Evolutionary conservation across 2,113 vertebrate genomes (phyloP), one percentile per base, ranked within the genome.

Genomic region (Calyptommatus sinebrachiatus): DNA sequence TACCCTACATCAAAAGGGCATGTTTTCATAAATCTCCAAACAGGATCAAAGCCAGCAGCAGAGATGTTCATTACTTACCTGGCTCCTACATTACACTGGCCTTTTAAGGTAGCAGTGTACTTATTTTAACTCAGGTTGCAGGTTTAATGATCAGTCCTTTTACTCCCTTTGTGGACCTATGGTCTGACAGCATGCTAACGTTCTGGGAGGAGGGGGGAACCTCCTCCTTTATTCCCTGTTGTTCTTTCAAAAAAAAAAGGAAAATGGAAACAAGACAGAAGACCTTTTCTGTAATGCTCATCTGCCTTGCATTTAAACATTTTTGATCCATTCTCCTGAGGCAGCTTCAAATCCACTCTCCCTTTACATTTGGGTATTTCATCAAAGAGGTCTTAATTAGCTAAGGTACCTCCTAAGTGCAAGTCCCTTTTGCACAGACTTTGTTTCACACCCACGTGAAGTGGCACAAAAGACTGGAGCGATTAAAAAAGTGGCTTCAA

Each of bases 381-480:
- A 91, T 90, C 87, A 90, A 89, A 91, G 77, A 29, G 29, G 63
- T n/a, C 73, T 62, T 92, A 89, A 89, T 91, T 88, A 91, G 67
- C 73, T 73, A 63, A 73, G 29, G 84, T 85, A 83, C 82, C 57
- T 83, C 84, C 41, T 80, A 83, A 86, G 87, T 61, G 71, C 75
- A 71, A 82, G 35, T 14, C 63, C 86, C 82, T 89, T 70, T 65
- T 20, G 18, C n/a, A 14, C 65, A n/a, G 6, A 14, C 28, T 16
- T 31, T 10, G 24, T 8, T 41, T 2, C 12, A 45, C 57, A 74
- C 22, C 72, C 50, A 14, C 31, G 10, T 21, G 7, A 50, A 28
- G n/a, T 1, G 12, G 24, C 28, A 66, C 50, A 16, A 77, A 73
- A 69, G 62, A 62, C 61, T 63, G 50, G 70, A 71, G 73, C 79